Evolutionary conservation across 2,113 vertebrate species (phyloP).

Genomic region (Indicator indicator): DNA sequence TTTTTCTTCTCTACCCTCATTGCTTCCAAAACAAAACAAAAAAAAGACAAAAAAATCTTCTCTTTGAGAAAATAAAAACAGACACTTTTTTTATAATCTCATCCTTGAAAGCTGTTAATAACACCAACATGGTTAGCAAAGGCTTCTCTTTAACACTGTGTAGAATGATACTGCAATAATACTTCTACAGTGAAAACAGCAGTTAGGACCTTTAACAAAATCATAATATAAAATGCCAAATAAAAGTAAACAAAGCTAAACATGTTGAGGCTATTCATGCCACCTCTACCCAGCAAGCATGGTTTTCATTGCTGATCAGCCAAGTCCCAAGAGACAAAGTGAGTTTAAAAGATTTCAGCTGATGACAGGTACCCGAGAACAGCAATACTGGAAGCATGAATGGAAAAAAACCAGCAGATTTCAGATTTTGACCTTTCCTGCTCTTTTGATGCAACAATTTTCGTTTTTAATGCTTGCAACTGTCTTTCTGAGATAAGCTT

Average conservation of each 20-base stretch:
- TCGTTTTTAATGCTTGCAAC: not conserved
- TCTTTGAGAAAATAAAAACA: not conserved
- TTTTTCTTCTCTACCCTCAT: not conserved
- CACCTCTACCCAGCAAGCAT: not conserved
- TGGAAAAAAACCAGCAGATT: not conserved
- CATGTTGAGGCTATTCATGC: not conserved
- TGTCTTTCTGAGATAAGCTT: not conserved
- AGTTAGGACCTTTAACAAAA: not conserved
- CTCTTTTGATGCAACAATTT: not conserved
- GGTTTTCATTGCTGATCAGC: not conserved
- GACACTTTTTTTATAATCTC: not conserved
- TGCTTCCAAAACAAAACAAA: not conserved
- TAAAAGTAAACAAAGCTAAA: conserved; percentile 8
- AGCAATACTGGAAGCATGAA: not conserved
- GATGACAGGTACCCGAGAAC: not conserved
- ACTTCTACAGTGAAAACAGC: not conserved
- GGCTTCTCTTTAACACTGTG: not conserved
- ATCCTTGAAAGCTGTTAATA: not conserved
- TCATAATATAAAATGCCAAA: not conserved
- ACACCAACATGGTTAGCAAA: not conserved
- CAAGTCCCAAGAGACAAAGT: not conserved
- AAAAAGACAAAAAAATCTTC: not conserved
- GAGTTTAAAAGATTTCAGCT: not conserved
- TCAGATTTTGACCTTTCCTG: not conserved
- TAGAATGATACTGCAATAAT: not conserved